Base-by-base conservation (phyloP, 2,113 vertebrate genomes). In the Vanacampus margaritifer region DNA sequence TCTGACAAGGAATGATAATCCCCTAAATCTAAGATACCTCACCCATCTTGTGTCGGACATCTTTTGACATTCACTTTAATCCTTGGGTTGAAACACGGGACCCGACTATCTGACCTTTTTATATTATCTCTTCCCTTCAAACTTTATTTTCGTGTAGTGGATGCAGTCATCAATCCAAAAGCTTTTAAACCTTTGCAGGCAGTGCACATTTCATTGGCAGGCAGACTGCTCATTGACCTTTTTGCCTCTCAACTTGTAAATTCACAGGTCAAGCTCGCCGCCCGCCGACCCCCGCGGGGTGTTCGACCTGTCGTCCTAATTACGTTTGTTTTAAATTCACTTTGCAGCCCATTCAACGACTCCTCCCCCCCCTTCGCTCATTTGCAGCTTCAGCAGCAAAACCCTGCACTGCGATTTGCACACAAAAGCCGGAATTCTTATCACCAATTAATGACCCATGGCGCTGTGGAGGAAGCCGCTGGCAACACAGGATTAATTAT, bases 401-500 rank as follows among this genome's bases (percentile, higher is more conserved):
- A 66, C 64, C 35, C 72, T 64, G 35, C 23, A 24, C 50, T 46
- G 14, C 69, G 51, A 83, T 58, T n/a, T 46, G 67, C 50, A 39
- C 66, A 76, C 16, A 56, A 75, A 76, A 75, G 58, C 62, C 64
- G 16, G 16, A 58, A 57, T 65, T 64, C 39, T 69, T 63, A 56
- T 68, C 72, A 28, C 36, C 63, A 65, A 67, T 67, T 78, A 64
- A 72, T 75, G 75, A 72, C 61, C 78, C 69, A 65, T 13, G 26
- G 69, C 61, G 37, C 51, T 50, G 0, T 50, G 37, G 71, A 78
- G 70, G 66, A 58, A 66, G 66, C 66, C 53, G 51, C 73, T 65
- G 54, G 67, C 65, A 72, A 69, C 73, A 72, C 26, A 3, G 37
- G 67, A 78, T 73, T 78, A 78, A 67, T 56, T 75, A 45, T 51